Conservation (phyloP, 2,113 vertebrate genomes). For the Hypanus sabinus region DNA sequence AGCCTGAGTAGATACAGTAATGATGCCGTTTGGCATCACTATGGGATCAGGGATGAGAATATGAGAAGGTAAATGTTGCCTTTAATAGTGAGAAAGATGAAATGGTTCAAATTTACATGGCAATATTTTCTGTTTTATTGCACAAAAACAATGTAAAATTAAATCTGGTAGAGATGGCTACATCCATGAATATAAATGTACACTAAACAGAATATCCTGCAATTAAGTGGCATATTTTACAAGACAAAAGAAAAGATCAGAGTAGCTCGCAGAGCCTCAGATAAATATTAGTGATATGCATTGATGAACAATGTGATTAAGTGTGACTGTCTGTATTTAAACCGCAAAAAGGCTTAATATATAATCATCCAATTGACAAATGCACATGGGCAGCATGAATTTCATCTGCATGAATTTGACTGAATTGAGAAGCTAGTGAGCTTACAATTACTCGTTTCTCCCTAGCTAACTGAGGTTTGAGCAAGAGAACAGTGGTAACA, state of each 20-base stretch:
- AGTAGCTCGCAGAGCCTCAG: slow-evolving; percentile 5
- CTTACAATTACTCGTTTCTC: slow-evolving; percentile 11
- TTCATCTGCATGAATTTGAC: slow-evolving; percentile 37
- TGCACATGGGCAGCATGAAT: slow-evolving; percentile 35
- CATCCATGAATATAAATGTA: not conserved
- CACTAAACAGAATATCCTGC: slow-evolving; percentile 17
- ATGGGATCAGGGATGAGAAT: not conserved
- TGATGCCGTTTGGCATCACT: slow-evolving; percentile 21
- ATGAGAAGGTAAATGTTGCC: not conserved
- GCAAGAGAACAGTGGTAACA: not conserved
- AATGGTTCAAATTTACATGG: not conserved
- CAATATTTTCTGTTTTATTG: not conserved
- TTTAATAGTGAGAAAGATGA: not conserved
- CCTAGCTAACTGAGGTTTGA: not conserved
- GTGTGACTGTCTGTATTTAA: slow-evolving; percentile 34
- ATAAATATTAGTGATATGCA: slow-evolving; percentile 35
- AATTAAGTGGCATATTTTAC: slow-evolving; percentile 34
- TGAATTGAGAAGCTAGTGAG: slow-evolving; percentile 27
- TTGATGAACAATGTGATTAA: slow-evolving; percentile 37
- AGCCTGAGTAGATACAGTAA: not conserved
- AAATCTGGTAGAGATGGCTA: not conserved
- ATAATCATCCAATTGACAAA: slow-evolving; percentile 37
- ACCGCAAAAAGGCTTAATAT: slow-evolving; percentile 32
- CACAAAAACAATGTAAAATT: not conserved
- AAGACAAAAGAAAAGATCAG: slow-evolving; percentile 13